Conservation (phyloP, 2,888 invertebrate species). For the Neocrepidodera transversa region DNA sequence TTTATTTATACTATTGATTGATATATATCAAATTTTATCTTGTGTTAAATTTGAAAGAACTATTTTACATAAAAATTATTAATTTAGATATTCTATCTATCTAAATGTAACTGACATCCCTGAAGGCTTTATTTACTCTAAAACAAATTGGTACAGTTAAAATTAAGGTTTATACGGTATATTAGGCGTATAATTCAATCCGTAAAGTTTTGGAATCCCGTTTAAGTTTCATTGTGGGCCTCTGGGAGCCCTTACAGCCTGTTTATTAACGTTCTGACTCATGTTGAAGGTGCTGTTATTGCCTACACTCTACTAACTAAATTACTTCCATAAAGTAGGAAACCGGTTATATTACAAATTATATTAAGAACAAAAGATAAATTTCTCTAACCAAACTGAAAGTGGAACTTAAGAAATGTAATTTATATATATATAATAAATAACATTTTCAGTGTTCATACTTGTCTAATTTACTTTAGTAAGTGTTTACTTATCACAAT, state of each 20-base stretch:
- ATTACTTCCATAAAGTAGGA: constrained; percentile 21
- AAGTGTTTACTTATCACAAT: no score
- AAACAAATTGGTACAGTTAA: constrained; percentile 13
- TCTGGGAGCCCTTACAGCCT: constrained; percentile 15
- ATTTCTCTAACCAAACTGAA: not conserved
- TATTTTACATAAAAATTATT: no score
- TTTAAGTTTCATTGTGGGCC: constrained; percentile 5
- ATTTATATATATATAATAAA: no score
- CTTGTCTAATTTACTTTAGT: no score
- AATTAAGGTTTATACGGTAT: not conserved
- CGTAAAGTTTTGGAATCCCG: not conserved
- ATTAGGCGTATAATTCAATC: constrained; percentile 20
- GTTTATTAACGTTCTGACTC: constrained; percentile 24
- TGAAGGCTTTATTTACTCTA: not conserved
- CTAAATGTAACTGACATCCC: no score
- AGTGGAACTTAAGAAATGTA: no score
- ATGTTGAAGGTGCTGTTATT: constrained; percentile 12
- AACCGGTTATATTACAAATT: constrained; percentile 8
- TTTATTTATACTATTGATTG: no score
- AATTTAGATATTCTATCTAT: no score
- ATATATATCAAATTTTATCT: no score
- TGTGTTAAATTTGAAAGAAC: no score
- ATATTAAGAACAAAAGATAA: constrained; percentile 13
- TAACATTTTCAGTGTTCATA: no score
- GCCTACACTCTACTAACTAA: constrained; percentile 2